These are phyloP conservation scores for Amniataba percoides DNA, from an alignment of 2,797 vertebrate genomes.

Conservation along the genomic window DNA sequence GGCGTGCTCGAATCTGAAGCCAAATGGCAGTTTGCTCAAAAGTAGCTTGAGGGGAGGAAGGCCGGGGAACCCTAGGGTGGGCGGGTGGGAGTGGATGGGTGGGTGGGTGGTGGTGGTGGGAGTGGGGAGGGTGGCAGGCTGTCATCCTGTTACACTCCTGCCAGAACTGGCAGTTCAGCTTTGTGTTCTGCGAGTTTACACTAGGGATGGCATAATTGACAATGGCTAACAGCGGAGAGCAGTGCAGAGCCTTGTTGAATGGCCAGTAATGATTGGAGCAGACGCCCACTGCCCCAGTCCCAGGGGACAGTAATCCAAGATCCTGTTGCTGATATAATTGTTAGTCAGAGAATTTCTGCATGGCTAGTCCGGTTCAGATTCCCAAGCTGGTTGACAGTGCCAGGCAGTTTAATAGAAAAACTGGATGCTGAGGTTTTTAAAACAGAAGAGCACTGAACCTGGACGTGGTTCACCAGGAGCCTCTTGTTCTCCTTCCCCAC, in stretches of 20 bases:
- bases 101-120: constrained; percentile 49
- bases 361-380: constrained; percentile 88
- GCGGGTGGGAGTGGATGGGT: constrained; percentile 53
- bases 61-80: constrained; percentile 76
- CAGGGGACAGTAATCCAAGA: constrained; percentile 89
- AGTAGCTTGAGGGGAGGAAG: constrained; percentile 80
- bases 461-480: constrained; percentile 85
- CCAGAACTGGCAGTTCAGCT: constrained; percentile 89
- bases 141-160: constrained; percentile 87
- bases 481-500: constrained; percentile 77
- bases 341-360: constrained; percentile 93
- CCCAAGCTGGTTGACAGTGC: constrained; percentile 91
- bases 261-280: constrained; percentile 90
- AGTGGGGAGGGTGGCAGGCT: constrained; percentile 67
- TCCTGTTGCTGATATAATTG: constrained; percentile 93
- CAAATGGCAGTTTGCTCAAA: constrained; percentile 78
- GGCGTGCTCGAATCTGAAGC: constrained; percentile 62
- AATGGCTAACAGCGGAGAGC: constrained; percentile 89
- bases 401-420: constrained; percentile 92
- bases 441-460: constrained; percentile 88
- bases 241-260: constrained; percentile 89
- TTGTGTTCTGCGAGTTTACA: constrained; percentile 89
- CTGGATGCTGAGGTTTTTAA: constrained; percentile 89
- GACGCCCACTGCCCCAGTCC: constrained; percentile 87
- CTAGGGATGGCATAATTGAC: constrained; percentile 91